These are phyloP conservation scores for Zygogramma bicolorata DNA, from an alignment of 2,888 invertebrate genomes.

Conservation along the genomic window DNA sequence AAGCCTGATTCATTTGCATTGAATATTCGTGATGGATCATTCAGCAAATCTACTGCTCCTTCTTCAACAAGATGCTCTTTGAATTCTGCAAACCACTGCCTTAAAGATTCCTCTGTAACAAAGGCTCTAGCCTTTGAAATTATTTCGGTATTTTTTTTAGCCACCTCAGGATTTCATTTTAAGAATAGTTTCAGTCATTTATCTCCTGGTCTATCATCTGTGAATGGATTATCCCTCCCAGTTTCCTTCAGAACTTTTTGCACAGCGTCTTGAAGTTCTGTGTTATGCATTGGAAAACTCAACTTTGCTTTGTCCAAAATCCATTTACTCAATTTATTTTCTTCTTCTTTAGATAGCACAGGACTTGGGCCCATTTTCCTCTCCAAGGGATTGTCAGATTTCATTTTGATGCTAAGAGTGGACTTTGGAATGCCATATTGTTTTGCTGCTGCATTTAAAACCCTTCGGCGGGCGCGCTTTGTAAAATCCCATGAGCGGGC, in stretches of 20 bases:
- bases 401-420: not conserved
- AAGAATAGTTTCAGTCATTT: conserved; percentile 53
- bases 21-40: not conserved
- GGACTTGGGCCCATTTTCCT: not conserved
- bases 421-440: not conserved
- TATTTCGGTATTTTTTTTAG: conserved; percentile 45
- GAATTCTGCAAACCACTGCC: not conserved
- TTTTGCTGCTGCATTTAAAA: not conserved
- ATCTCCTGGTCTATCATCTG: conserved; percentile 47
- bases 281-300: conserved; percentile 43
- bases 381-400: not conserved
- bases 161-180: conserved; percentile 48
- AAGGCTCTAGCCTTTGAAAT: conserved; percentile 49
- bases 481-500: too few relatives aligned
- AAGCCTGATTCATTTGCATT: not conserved
- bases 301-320: conserved; percentile 39
- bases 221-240: conserved; percentile 17
- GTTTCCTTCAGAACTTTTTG: conserved; percentile 32
- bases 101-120: not conserved
- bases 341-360: not conserved
- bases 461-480: too few relatives aligned
- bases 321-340: conserved; percentile 29
- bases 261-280: conserved; percentile 37
- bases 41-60: not conserved
- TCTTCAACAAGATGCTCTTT: not conserved